phyloP scores from a whole-genome alignment of 2,113 vertebrate species.

The Lasiurus cinereus region DNA sequence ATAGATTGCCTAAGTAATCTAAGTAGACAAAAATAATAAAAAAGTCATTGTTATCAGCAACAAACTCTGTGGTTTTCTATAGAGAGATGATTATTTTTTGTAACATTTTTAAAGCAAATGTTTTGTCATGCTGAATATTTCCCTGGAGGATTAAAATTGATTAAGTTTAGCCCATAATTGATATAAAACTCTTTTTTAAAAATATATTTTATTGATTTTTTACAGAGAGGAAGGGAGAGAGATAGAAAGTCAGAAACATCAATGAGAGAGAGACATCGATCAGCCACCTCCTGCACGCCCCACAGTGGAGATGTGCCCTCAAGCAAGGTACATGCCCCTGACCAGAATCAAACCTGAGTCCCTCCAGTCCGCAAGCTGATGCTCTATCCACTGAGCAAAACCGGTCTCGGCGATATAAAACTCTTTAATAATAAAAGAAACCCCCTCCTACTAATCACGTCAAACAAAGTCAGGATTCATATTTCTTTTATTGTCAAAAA shows the following conservation, averaged over 20 bases:
- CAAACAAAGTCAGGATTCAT: not conserved
- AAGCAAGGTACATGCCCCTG: no score
- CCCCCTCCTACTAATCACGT: not conserved
- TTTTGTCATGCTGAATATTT: constrained; percentile 4
- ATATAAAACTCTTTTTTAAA: no score
- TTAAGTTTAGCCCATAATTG: not conserved
- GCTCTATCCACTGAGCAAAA: no score
- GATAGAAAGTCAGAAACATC: no score
- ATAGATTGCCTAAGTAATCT: not conserved
- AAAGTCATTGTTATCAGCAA: not conserved
- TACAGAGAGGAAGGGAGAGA: no score
- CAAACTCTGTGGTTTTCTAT: not conserved
- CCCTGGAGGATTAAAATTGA: not conserved
- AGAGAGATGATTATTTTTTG: not conserved
- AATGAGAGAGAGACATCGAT: no score
- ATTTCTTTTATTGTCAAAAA: constrained; percentile 39
- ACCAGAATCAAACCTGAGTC: no score
- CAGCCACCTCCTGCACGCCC: no score
- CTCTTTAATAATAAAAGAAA: not conserved
- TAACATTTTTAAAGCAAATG: not conserved
- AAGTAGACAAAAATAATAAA: not conserved
- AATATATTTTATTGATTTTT: no score
- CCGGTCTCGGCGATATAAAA: not conserved
- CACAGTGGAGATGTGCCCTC: no score
- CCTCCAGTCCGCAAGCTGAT: no score